Evolutionary conservation across 1,140 invertebrate species (phyloP), one percentile per base, ranked within the genome.

Genomic region (Plectrocnemia conspersa): DNA sequence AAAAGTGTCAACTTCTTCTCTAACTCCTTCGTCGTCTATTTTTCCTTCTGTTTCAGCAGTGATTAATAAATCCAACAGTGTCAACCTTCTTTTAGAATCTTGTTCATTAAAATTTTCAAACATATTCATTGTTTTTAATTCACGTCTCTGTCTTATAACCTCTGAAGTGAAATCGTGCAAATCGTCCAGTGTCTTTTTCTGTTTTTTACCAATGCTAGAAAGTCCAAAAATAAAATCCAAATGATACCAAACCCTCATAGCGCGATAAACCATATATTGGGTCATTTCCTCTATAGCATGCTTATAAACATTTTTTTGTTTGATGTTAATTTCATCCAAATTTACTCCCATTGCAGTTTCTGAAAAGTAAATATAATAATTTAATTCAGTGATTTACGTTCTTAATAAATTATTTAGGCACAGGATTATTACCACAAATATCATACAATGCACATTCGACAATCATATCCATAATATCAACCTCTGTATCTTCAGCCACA

Each of bases 311-410:
- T 10, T n/a, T n/a, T n/a, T n/a, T n/a, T n/a, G n/a, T n/a, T n/a
- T n/a, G n/a, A n/a, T n/a, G n/a, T n/a, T 69, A 49, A 80, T 66
- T 46, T 72, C 64, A 64, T 82, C 74, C 27, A 90, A 73, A 54
- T 78, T 77, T 21, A 78, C 80, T 1, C 89, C 90, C 88, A 93
- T 91, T 11, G 88, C 85, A 45, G 87, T 86, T 69, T 91, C 88
- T 58, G 13, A 56, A 3, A 67, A 64, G 48, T 36, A 50, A 13
- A 38, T 7, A 38, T 38, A 13, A 7, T 29, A 29, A 38, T 38
- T 13, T 38, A 13, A 38, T 13, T 13, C 5, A 6, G 13, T 16
- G 10, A 38, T 9, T 38, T 38, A 16, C 4, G 5, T 13, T 5
- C n/a, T n/a, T n/a, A n/a, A n/a, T n/a, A n/a, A n/a, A n/a, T n/a